phyloP scores from a whole-genome alignment of 2,888 invertebrate species.

The Hypercompe scribonia region DNA sequence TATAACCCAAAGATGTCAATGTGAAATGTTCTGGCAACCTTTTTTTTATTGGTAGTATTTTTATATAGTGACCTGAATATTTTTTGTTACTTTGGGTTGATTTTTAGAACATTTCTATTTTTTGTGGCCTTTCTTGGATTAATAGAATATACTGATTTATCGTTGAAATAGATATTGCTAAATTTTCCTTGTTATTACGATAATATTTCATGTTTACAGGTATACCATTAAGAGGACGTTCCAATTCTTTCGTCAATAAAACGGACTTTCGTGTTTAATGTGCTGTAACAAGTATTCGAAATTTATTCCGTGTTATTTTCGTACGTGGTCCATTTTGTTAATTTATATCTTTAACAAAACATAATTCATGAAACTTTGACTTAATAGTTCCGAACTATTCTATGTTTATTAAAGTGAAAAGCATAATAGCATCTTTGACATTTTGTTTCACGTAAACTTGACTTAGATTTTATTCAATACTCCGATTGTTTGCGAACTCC shows the following conservation, averaged over 20 bases:
- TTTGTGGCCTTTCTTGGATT: neutral
- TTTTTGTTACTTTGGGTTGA: neutral
- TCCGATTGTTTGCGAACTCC: constrained; percentile 10
- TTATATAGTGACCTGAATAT: neutral
- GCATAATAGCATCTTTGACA: neutral
- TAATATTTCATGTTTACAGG: neutral
- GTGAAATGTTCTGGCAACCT: constrained; percentile 1
- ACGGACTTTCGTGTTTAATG: neutral
- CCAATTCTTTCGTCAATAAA: neutral
- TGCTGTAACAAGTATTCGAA: neutral
- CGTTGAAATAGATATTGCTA: too few species aligned
- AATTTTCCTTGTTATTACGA: too few species aligned
- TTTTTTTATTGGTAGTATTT: constrained; percentile 10
- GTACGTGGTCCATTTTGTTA: neutral
- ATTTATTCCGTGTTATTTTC: neutral
- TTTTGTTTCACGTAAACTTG: neutral
- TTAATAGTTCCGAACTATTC: neutral
- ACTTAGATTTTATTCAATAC: constrained; percentile 8
- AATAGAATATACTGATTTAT: neutral
- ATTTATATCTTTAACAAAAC: neutral
- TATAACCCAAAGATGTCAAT: constrained; percentile 13
- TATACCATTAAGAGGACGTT: neutral
- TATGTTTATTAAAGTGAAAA: neutral
- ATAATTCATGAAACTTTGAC: neutral
- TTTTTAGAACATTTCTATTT: neutral